Evolutionary conservation across 2,797 vertebrate species (phyloP), one percentile per base, ranked within the genome.

Genomic region (Pristis pectinata): DNA sequence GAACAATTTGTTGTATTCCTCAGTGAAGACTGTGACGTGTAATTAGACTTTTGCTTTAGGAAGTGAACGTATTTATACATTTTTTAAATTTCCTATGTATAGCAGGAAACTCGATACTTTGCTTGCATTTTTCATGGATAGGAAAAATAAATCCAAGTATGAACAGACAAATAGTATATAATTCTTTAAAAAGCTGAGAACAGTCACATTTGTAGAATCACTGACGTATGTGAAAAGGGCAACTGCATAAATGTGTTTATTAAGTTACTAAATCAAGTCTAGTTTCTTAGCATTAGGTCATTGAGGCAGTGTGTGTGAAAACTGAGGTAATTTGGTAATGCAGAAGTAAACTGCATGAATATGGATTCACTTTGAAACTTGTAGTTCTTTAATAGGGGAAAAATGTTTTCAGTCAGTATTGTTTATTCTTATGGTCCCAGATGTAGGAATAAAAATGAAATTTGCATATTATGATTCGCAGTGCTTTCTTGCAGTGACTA

Each of bases 201-300:
- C 27, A 76, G 92, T 93, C 67, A 74, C 67, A 93, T 74, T 74
- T 93, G 64, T 53, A 76, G 24, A 76, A 76, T 94, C 92, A 53
- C 92, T 94, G 92, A 74, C 70, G 70, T 94, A 94, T 74, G 44
- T 76, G 41, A 94, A 94, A 94, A 94, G 44, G 70, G 30, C 67
- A 94, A 94, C 89, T n/a, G 70, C 92, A 72, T 17, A 94, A 72
- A 94, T 72, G 70, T 72, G 64, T 94, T 94, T 72, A 94, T 94
- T 94, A 76, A 94, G 92, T 94, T 74, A 76, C 92, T 74, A 93
- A 93, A 93, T 94, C 67, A 76, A 94, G 70, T 94, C 41, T 72
- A 93, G 67, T 72, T 94, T 74, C 44, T 94, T 72, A 94, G 92
- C 41, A 49, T 74, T 94, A 76, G 70, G 70, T 76, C 92, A 94